Evolutionary conservation across 2,113 vertebrate species (phyloP).

Genomic region (Riparia riparia): DNA sequence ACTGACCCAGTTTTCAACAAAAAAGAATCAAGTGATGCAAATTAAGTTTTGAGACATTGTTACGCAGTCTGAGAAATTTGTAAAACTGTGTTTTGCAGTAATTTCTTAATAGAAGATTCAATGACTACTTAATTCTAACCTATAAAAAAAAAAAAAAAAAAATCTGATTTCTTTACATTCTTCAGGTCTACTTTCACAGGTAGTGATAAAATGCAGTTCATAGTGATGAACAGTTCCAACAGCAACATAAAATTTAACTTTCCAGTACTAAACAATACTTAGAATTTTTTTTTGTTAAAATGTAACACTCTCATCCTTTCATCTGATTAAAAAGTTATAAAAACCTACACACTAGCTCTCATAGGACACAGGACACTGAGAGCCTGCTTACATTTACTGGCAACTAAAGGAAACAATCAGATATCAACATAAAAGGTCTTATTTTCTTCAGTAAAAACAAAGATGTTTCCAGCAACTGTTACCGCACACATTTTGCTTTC

Average conservation of each 20-base stretch:
- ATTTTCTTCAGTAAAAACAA: not conserved
- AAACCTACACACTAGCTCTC: not conserved
- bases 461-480: not conserved
- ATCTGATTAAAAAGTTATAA: conserved; percentile 24
- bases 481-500: not conserved
- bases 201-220: conserved; percentile 62
- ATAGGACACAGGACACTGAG: not conserved
- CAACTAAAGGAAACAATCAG: conserved; percentile 49
- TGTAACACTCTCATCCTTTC: not conserved
- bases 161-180: conserved; percentile 54
- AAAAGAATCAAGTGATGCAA: conserved; percentile 83
- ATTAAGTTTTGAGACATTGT: conserved; percentile 83
- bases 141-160: not conserved
- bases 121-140: conserved; percentile 71
- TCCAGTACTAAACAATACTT: not conserved
- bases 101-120: conserved; percentile 77
- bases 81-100: conserved; percentile 76
- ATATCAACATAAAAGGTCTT: conserved; percentile 31
- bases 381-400: conserved; percentile 23
- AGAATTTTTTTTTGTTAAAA: not conserved
- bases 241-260: conserved; percentile 3
- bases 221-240: conserved; percentile 4
- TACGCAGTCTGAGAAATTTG: conserved; percentile 77
- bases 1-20: conserved; percentile 86
- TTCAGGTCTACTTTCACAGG: conserved; percentile 67